Conservation (phyloP, 2,797 vertebrate species). For the Varecia variegata region DNA sequence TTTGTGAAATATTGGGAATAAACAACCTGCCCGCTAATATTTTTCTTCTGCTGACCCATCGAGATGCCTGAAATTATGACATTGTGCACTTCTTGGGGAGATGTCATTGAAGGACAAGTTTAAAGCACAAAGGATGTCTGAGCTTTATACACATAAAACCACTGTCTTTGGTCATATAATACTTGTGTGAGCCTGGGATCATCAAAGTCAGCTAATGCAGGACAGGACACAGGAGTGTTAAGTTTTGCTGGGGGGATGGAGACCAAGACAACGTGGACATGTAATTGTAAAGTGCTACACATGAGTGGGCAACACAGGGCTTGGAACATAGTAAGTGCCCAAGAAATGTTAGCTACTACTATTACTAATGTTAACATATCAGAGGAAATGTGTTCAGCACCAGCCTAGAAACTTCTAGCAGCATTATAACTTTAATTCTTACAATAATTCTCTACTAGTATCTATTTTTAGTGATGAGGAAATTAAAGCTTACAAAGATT, state of each 20-base stretch:
- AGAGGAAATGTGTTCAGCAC: neutral
- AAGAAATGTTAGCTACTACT: neutral
- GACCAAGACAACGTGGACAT: neutral
- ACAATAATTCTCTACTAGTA: neutral
- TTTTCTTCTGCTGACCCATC: neutral
- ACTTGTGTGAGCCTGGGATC: neutral
- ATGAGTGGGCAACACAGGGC: neutral
- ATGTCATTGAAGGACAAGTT: neutral
- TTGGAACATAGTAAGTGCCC: neutral
- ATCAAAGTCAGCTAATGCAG: neutral
- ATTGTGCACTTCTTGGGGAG: neutral
- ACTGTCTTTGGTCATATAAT: neutral
- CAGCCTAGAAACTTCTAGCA: neutral
- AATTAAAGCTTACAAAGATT: neutral
- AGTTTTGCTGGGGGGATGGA: neutral
- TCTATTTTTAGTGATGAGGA: neutral
- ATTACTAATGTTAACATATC: neutral
- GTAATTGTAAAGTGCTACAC: neutral
- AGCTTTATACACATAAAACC: neutral
- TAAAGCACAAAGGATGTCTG: neutral
- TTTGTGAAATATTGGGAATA: conserved; percentile 44
- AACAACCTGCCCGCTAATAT: neutral
- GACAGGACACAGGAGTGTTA: neutral
- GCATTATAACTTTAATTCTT: neutral
- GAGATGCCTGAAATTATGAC: neutral